A percentile compares a stretch with the other conserved stretches of the same genome.
phyloP scores from a whole-genome alignment of 1,140 invertebrate species.

The Pachyrhynchus sulphureomaculatus region DNA sequence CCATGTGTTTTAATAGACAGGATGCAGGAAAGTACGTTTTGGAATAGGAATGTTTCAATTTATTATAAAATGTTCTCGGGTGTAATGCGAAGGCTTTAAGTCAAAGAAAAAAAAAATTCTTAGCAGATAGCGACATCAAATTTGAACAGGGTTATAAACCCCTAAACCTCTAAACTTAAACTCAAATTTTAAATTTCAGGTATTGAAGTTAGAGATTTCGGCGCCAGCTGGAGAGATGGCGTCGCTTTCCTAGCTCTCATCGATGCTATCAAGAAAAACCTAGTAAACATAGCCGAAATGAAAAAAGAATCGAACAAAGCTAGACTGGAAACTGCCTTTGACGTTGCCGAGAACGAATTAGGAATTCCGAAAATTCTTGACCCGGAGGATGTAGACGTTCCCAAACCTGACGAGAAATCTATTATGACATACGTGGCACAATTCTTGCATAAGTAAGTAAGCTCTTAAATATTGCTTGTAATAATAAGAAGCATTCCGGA shows the following conservation, averaged over 20 bases:
- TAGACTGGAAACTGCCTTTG: slow-evolving; percentile 90
- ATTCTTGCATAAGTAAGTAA: slow-evolving; percentile 82
- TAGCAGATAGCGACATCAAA: too few species aligned
- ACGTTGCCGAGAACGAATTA: slow-evolving; percentile 87
- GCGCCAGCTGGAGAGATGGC: slow-evolving; percentile 95
- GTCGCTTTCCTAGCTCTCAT: slow-evolving; percentile 95
- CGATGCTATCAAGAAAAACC: slow-evolving; percentile 90
- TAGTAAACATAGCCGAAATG: slow-evolving; percentile 84
- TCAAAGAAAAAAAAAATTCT: too few species aligned
- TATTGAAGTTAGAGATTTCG: slow-evolving; percentile 91
- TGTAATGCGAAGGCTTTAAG: too few species aligned
- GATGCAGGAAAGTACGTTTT: too few species aligned
- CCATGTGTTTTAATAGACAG: too few species aligned
- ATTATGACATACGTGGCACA: slow-evolving; percentile 99
- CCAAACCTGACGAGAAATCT: slow-evolving; percentile 95
- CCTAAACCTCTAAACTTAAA: too few species aligned
- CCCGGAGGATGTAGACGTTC: slow-evolving; percentile 96
- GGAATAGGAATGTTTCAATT: too few species aligned
- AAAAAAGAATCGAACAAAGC: slow-evolving; percentile 74
- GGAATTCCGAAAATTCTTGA: slow-evolving; percentile 92
- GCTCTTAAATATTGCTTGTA: not conserved
- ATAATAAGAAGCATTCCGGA: not conserved
- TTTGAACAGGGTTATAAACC: too few species aligned
- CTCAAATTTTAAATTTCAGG: slow-evolving; percentile 51
- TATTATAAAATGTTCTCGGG: too few species aligned